phyloP scores from a whole-genome alignment of 1,140 invertebrate species.

The Cydia splendana region DNA sequence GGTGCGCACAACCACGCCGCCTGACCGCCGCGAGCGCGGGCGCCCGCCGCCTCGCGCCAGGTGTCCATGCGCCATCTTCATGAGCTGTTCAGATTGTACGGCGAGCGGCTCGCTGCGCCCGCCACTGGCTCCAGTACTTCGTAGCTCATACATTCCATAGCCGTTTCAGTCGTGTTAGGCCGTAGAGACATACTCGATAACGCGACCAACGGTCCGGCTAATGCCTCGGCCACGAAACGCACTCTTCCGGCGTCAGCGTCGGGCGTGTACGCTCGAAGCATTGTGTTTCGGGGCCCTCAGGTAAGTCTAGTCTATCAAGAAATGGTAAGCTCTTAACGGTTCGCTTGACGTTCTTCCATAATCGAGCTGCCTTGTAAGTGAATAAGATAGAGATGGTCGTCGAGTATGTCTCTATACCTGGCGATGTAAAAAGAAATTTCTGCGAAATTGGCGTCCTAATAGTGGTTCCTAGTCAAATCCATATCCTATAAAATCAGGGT shows the following conservation, averaged over 20 bases:
- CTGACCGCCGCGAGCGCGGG: slow-evolving; percentile 42
- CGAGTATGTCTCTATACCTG: neutral
- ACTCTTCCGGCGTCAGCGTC: too few relatives aligned
- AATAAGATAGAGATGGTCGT: too few relatives aligned
- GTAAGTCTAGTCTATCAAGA: too few relatives aligned
- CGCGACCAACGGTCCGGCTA: too few relatives aligned
- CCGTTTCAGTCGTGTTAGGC: neutral
- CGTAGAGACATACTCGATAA: too few relatives aligned
- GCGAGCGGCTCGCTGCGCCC: slow-evolving; percentile 40
- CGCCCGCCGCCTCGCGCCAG: slow-evolving; percentile 41
- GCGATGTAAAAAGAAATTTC: neutral
- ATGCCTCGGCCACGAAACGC: too few relatives aligned
- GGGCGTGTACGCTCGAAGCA: too few relatives aligned
- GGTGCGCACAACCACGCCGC: slow-evolving; percentile 61
- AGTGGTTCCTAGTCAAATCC: slow-evolving; percentile 12
- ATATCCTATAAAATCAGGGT: slow-evolving; percentile 16
- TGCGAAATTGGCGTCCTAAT: neutral
- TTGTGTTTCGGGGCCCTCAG: too few relatives aligned
- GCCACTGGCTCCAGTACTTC: neutral
- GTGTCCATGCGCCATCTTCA: slow-evolving; percentile 40
- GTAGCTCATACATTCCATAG: neutral
- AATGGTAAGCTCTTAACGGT: neutral
- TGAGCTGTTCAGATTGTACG: slow-evolving; percentile 49
- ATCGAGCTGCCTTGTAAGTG: neutral
- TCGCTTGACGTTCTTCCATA: neutral